Evolutionary conservation across 2,113 vertebrate genomes (phyloP).

Genomic region (Pao palembangensis): DNA sequence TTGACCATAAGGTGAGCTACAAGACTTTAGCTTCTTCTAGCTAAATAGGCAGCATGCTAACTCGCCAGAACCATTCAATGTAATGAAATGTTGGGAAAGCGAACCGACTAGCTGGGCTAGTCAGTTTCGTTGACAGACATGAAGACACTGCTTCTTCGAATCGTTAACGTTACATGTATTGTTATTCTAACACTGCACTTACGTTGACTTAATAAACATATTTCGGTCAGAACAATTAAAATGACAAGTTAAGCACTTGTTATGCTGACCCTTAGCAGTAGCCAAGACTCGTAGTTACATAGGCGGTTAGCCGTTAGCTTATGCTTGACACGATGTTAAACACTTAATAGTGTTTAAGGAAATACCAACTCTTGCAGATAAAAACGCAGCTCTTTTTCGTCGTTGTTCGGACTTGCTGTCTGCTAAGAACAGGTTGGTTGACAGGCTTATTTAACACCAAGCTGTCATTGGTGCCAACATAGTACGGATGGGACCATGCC

Average conservation of each 20-base stretch:
- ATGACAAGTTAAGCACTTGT: neutral
- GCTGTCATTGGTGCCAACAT: slow-evolving; percentile 23
- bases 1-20: slow-evolving; percentile 87
- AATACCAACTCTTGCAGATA: too few relatives aligned
- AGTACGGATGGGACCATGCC: slow-evolving; percentile 36
- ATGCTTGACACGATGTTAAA: neutral
- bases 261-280: slow-evolving; percentile 1
- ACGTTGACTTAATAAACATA: neutral
- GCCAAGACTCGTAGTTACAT: slow-evolving; percentile 16
- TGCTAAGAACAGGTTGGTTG: neutral
- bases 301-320: slow-evolving; percentile 20
- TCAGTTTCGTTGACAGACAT: neutral
- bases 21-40: slow-evolving; percentile 48
- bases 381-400: too few relatives aligned
- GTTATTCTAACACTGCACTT: neutral
- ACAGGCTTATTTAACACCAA: slow-evolving; percentile 15
- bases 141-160: neutral
- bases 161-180: accelerated
- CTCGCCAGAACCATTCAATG: slow-evolving; percentile 26
- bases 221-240: neutral
- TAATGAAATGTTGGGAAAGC: slow-evolving; percentile 17
- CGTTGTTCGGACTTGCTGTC: neutral
- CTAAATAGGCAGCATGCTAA: slow-evolving; percentile 52
- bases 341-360: too few relatives aligned
- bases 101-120: slow-evolving; percentile 26